A percentile compares a stretch with the other conserved stretches of the same genome.
Conservation (phyloP, 2,797 vertebrate species). For the Dendrocincla tyrannina region DNA sequence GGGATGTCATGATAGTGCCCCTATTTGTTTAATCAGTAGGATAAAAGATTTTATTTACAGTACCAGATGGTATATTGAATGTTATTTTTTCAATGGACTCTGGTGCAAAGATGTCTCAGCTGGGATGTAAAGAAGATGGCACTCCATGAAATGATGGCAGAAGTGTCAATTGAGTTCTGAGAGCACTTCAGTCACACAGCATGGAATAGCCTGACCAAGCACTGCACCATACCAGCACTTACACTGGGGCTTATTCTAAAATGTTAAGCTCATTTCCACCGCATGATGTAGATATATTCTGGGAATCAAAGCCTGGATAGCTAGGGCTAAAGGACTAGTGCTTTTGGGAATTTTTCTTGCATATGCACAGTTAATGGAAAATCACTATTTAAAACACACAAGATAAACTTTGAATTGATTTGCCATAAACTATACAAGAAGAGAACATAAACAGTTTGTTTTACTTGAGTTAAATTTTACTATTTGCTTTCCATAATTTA, state of each 20-base stretch:
- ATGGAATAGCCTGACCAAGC: background rate
- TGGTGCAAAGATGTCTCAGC: background rate
- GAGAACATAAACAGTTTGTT: background rate
- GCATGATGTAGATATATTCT: background rate
- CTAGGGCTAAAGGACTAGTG: background rate
- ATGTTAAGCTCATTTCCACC: background rate
- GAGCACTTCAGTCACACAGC: background rate
- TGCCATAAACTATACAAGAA: background rate
- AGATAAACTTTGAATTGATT: background rate
- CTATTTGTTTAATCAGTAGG: background rate
- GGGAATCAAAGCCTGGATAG: background rate
- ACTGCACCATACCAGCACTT: background rate
- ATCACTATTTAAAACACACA: background rate
- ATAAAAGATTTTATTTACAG: background rate
- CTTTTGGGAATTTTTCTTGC: background rate
- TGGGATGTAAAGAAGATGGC: background rate
- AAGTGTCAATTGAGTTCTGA: background rate
- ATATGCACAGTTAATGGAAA: background rate
- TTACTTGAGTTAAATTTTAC: background rate
- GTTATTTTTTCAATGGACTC: background rate
- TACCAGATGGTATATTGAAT: background rate
- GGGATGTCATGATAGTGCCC: background rate
- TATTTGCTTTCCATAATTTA: background rate
- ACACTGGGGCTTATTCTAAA: background rate
- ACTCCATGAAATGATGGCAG: accelerated